A percentile compares a stretch with the other conserved stretches of the same genome.
These are phyloP conservation scores for Buteo buteo DNA, from an alignment of 2,113 vertebrate genomes.

Conservation along the genomic window DNA sequence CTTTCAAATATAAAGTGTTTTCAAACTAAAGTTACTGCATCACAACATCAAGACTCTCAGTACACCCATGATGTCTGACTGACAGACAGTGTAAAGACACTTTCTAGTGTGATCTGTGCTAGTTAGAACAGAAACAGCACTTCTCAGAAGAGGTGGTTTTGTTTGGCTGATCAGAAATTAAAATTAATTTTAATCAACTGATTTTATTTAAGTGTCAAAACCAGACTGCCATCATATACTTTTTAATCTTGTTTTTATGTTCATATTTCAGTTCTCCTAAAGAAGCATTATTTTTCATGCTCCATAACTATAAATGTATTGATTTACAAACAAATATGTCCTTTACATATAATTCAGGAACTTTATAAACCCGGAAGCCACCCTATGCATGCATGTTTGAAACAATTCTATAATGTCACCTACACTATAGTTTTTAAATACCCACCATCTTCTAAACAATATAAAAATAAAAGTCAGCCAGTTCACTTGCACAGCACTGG, in stretches of 20 bases:
- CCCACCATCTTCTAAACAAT: background rate
- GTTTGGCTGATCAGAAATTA: background rate
- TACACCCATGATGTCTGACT: background rate
- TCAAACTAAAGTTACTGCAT: background rate
- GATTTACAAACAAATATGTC: background rate
- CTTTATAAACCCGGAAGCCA: background rate
- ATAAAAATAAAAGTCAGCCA: background rate
- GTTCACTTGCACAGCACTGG: background rate
- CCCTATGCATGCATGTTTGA: background rate
- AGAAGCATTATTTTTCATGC: background rate
- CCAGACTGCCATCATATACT: background rate
- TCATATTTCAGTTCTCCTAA: background rate
- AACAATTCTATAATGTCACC: background rate
- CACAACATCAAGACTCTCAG: background rate
- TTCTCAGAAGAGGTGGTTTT: background rate
- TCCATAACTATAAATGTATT: background rate
- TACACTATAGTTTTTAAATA: background rate
- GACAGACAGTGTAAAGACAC: accelerated
- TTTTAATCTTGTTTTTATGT: background rate
- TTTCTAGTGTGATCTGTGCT: background rate
- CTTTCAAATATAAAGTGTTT: background rate
- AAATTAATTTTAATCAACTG: background rate
- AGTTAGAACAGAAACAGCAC: background rate
- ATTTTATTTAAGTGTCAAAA: background rate
- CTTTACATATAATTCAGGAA: background rate